These are phyloP conservation scores for Furnarius figulus DNA, from an alignment of 2,113 vertebrate species.

Conservation along the genomic window DNA sequence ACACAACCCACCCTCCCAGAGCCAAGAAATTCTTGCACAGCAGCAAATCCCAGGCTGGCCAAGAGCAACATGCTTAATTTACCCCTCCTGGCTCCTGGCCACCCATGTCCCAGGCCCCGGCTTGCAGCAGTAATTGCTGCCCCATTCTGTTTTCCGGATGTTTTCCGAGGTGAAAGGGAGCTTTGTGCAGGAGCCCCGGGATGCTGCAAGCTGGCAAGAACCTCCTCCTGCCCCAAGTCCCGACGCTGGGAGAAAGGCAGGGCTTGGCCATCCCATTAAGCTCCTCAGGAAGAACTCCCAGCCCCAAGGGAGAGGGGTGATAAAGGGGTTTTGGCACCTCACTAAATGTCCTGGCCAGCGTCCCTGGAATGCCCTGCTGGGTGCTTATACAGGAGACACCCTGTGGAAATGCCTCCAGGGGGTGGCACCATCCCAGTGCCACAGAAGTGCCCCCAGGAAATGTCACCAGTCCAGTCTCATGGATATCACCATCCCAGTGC, in stretches of 20 bases:
- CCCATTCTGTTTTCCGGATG: slow-evolving; percentile 1
- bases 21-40: neutral
- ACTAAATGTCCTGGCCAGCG: neutral
- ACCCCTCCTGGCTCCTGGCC: neutral
- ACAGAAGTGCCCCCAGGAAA: neutral
- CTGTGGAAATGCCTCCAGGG: neutral
- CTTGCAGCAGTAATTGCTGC: slow-evolving; percentile 25
- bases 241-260: neutral
- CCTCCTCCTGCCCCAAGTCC: neutral
- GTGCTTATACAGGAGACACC: neutral
- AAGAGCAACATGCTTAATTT: neutral
- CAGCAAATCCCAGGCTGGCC: neutral
- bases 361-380: neutral
- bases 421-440: neutral
- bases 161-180: slow-evolving; percentile 43
- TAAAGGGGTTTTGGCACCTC: neutral
- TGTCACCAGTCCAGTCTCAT: neutral
- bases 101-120: neutral
- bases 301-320: neutral
- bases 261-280: neutral
- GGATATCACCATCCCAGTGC: neutral
- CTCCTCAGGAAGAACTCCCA: neutral
- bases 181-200: neutral
- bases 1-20: neutral
- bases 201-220: neutral